These are phyloP conservation scores for Mythimna ferrago DNA, from an alignment of 2,888 invertebrate species.

Conservation along the genomic window DNA sequence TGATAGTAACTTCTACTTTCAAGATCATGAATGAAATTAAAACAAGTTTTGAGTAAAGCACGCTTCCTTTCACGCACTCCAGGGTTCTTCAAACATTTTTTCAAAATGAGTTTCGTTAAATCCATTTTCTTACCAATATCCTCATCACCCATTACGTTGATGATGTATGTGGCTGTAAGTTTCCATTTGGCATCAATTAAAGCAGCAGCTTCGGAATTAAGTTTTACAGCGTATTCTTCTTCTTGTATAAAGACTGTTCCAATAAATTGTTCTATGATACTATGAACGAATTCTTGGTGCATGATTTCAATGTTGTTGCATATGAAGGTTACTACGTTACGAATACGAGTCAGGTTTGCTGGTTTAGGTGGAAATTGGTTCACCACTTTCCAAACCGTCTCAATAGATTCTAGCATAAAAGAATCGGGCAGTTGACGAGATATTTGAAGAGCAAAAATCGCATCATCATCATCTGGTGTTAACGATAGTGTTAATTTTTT, in stretches of 20 bases:
- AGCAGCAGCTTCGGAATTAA: conserved; percentile 23
- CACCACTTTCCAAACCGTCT: conserved; percentile 71
- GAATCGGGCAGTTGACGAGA: conserved; percentile 64
- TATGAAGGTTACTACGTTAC: conserved; percentile 64
- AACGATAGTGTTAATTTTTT: conserved; percentile 70
- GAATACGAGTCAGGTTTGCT: conserved; percentile 62
- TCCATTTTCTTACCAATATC: conserved; percentile 53
- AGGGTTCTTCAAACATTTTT: conserved; percentile 44
- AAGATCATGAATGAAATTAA: conserved; percentile 58
- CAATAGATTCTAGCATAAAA: conserved; percentile 65
- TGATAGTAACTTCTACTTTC: conserved; percentile 32
- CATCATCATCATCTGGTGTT: conserved; percentile 73
- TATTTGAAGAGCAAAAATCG: conserved; percentile 66
- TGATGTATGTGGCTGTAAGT: conserved; percentile 62
- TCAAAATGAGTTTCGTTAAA: conserved; percentile 59
- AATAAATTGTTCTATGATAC: conserved; percentile 70
- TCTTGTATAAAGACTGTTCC: conserved; percentile 54
- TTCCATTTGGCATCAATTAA: conserved; percentile 69
- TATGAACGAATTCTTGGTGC: conserved; percentile 62
- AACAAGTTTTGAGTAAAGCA: conserved; percentile 49
- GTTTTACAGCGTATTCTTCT: conserved; percentile 37
- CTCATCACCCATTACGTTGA: conserved; percentile 47
- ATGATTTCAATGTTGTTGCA: conserved; percentile 59
- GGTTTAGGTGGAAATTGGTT: conserved; percentile 66
- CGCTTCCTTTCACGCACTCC: conserved; percentile 40